Percentiles rank a stretch among this genome's conserved stretches.
Conservation (phyloP, 2,888 invertebrate species). For the Meta bourneti region DNA sequence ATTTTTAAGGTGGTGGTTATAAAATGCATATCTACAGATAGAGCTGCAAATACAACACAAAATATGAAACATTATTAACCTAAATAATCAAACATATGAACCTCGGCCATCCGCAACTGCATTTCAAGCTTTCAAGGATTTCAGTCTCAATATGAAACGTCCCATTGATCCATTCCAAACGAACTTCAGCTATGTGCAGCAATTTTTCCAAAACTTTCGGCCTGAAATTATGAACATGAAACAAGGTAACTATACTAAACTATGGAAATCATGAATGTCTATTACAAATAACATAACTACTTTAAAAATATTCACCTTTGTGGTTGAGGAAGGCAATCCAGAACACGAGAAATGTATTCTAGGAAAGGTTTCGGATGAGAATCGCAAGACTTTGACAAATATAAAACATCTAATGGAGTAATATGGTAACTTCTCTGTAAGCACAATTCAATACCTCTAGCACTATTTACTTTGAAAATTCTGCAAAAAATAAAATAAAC, state of each 20-base stretch:
- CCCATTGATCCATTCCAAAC: slow-evolving; percentile 69
- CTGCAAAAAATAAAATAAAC: slow-evolving; percentile 29
- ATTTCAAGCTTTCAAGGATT: slow-evolving; percentile 45
- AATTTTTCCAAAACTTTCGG: slow-evolving; percentile 70
- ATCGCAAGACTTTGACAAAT: slow-evolving; percentile 67
- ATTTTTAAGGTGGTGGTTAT: neutral
- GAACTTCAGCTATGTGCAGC: slow-evolving; percentile 67
- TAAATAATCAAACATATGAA: slow-evolving; percentile 74
- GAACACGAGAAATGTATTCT: slow-evolving; percentile 67
- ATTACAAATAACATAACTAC: neutral
- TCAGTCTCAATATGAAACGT: slow-evolving; percentile 42
- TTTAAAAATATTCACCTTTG: slow-evolving; percentile 50
- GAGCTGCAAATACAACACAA: slow-evolving; percentile 33
- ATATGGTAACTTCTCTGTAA: slow-evolving; percentile 74
- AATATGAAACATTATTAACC: slow-evolving; percentile 72
- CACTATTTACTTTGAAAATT: slow-evolving; percentile 61
- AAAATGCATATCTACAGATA: neutral
- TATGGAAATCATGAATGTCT: neutral
- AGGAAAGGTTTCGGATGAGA: slow-evolving; percentile 67
- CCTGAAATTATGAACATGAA: slow-evolving; percentile 26
- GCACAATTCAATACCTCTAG: slow-evolving; percentile 73
- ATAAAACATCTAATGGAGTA: slow-evolving; percentile 74
- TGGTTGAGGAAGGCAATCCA: slow-evolving; percentile 63
- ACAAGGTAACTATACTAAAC: neutral
- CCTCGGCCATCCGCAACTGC: slow-evolving; percentile 75